A percentile compares a stretch with the other conserved stretches of the same genome.
Evolutionary conservation across 2,888 invertebrate genomes (phyloP).

Genomic region (Drosophila bunnanda): DNA sequence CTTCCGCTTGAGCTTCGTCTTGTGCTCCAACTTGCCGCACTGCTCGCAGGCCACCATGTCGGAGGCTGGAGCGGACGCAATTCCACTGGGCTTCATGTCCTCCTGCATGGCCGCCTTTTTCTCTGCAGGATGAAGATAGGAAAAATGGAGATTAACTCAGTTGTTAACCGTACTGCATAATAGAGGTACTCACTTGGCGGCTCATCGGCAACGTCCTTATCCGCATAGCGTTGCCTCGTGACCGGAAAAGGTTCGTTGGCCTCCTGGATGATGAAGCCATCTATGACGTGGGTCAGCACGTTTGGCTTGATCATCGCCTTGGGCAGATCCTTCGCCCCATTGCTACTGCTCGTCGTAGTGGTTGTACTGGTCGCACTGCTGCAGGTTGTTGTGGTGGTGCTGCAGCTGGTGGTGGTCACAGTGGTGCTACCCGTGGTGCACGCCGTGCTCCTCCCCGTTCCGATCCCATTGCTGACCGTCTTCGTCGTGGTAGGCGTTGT

Average conservation of each 20-base stretch:
- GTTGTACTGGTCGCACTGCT: conserved; percentile 29
- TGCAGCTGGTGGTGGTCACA: conserved; percentile 35
- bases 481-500: conserved; percentile 27
- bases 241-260: conserved; percentile 96
- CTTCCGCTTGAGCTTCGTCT: conserved; percentile 90
- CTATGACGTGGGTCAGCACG: conserved; percentile 97
- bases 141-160: background rate
- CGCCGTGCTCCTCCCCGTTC: conserved; percentile 44
- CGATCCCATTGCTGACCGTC: conserved; percentile 59
- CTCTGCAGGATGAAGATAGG: conserved; percentile 60
- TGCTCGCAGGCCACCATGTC: conserved; percentile 87
- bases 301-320: conserved; percentile 98
- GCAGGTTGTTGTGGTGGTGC: conserved; percentile 22
- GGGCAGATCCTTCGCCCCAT: conserved; percentile 86
- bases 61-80: conserved; percentile 48
- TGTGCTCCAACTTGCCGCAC: conserved; percentile 89
- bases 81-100: conserved; percentile 51
- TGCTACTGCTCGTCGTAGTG: conserved; percentile 25
- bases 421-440: conserved; percentile 15
- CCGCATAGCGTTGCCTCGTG: conserved; percentile 86
- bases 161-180: background rate
- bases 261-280: conserved; percentile 98
- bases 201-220: conserved; percentile 88
- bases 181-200: conserved; percentile 89
- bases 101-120: conserved; percentile 82